These are phyloP conservation scores for Thalassarche chlororhynchos DNA, from an alignment of 2,113 vertebrate species.

Conservation along the genomic window DNA sequence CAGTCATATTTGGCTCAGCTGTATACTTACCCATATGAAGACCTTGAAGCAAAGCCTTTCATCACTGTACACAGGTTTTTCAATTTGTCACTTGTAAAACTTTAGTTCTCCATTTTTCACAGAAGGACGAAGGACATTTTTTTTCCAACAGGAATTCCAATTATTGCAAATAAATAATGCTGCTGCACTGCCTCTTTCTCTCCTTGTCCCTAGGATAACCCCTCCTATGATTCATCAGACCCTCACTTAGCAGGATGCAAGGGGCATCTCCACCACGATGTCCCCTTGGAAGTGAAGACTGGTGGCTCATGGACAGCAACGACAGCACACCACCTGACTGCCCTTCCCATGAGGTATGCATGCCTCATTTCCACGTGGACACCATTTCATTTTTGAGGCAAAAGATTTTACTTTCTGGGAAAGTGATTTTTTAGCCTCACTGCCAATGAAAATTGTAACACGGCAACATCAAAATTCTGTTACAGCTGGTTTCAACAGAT, in stretches of 20 bases:
- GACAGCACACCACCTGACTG: neutral
- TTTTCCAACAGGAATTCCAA: neutral
- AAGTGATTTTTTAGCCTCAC: neutral
- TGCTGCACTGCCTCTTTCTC: neutral
- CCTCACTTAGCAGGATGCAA: neutral
- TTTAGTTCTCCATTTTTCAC: neutral
- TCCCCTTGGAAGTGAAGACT: neutral
- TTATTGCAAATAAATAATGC: neutral
- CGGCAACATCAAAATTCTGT: neutral
- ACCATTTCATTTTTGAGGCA: neutral
- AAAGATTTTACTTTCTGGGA: neutral
- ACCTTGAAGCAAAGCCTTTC: constrained; percentile 1
- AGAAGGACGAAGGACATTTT: neutral
- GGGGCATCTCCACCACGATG: rapidly evolving
- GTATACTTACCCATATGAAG: neutral
- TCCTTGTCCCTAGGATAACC: neutral
- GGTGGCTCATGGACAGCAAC: neutral
- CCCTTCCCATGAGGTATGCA: neutral
- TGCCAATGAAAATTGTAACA: neutral
- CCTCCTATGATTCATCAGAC: neutral
- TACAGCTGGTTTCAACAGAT: neutral
- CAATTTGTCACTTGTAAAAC: neutral
- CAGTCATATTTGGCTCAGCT: neutral
- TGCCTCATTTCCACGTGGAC: neutral
- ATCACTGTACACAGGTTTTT: neutral